Evolutionary conservation across 2,888 invertebrate genomes (phyloP).

Genomic region (Megaustenia siamemsis): DNA sequence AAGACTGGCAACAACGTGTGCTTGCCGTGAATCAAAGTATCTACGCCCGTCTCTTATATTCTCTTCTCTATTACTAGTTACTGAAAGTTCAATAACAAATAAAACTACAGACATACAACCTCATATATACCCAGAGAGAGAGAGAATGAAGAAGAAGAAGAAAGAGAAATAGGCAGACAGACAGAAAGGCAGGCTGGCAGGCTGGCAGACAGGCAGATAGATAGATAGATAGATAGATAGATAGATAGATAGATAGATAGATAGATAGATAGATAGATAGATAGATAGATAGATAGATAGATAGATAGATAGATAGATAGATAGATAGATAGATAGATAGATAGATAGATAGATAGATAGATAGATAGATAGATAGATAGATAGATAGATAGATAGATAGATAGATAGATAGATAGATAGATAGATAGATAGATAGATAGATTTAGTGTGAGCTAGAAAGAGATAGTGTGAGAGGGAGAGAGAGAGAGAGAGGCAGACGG

Average conservation of each 20-base stretch:
- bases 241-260: constrained; percentile 15
- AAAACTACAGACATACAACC: too few species aligned
- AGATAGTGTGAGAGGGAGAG: not conserved
- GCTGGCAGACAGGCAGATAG: not conserved
- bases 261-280: constrained; percentile 22
- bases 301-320: not conserved
- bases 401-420: not conserved
- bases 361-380: not conserved
- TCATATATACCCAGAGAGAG: too few species aligned
- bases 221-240: constrained; percentile 9
- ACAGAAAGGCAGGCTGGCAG: not conserved
- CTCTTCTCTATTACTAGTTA: too few species aligned
- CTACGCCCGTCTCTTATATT: too few species aligned
- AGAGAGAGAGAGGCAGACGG: not conserved
- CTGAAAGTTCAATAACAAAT: too few species aligned
- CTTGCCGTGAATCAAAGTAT: too few species aligned
- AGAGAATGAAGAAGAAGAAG: too few species aligned
- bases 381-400: not conserved
- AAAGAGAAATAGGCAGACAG: not conserved
- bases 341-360: not conserved
- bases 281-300: constrained; percentile 3
- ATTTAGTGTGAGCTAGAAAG: not conserved
- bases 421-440: not conserved
- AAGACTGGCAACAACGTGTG: too few species aligned
- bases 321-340: not conserved